phyloP scores from a whole-genome alignment of 2,113 vertebrate genomes.

The Ceyx melanurus region DNA sequence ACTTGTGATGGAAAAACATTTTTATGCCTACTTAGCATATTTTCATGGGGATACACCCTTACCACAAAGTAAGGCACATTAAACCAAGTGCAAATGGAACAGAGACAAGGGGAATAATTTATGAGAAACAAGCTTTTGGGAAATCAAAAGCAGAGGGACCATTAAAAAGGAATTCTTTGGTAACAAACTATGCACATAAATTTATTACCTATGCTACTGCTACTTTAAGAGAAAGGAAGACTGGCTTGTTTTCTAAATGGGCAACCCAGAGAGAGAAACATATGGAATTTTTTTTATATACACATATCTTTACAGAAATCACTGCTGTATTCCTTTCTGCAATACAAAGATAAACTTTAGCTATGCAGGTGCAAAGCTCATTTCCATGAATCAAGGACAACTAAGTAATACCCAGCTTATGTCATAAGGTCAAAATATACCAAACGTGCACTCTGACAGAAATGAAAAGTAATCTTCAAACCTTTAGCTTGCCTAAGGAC shows the following conservation, averaged over 20 bases:
- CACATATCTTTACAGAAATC: neutral
- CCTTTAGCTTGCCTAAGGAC: conserved; percentile 59
- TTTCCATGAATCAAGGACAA: conserved; percentile 47
- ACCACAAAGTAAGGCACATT: neutral
- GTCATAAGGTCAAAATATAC: conserved; percentile 68
- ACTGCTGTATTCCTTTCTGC: neutral
- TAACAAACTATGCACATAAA: neutral
- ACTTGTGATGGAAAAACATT: neutral
- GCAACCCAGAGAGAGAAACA: neutral
- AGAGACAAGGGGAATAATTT: neutral
- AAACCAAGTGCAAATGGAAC: conserved; percentile 6
- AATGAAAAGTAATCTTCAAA: conserved; percentile 69
- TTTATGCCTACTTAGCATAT: neutral
- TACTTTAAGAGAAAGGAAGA: neutral
- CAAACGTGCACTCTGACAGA: conserved; percentile 64
- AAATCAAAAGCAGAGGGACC: neutral
- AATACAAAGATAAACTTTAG: conserved; percentile 45
- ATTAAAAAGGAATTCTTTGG: neutral
- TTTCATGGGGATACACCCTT: neutral
- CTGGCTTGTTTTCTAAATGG: neutral
- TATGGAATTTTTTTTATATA: neutral
- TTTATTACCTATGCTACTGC: neutral
- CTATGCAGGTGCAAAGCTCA: conserved; percentile 1
- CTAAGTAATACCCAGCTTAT: conserved; percentile 38
- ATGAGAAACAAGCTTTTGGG: neutral